Evolutionary conservation across 2,113 vertebrate genomes (phyloP).

Genomic region (Alouatta palliata): DNA sequence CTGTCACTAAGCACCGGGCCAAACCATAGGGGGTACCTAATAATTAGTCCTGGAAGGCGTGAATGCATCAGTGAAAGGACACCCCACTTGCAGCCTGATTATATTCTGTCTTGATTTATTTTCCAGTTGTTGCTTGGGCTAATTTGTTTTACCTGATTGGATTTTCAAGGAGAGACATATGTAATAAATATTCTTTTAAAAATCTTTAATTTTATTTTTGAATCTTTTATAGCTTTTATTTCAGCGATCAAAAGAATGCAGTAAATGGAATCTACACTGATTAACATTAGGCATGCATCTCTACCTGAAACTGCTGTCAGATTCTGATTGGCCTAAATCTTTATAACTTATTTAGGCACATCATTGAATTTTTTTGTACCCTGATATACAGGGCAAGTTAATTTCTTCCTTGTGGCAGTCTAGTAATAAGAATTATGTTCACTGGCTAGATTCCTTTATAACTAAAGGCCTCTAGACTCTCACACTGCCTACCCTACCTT

Average conservation of each 20-base stretch:
- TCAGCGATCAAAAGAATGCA: conserved; percentile 79
- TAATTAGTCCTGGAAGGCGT: neutral
- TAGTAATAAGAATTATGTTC: conserved; percentile 36
- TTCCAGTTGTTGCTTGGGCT: neutral
- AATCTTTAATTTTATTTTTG: no score
- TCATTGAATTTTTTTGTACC: conserved; percentile 35
- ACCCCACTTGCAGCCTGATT: neutral
- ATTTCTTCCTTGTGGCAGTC: conserved; percentile 38
- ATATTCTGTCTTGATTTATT: neutral
- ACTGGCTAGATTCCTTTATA: conserved; percentile 53
- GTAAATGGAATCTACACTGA: conserved; percentile 72
- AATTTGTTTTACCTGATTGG: neutral
- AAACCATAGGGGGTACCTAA: neutral
- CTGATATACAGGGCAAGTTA: conserved; percentile 42
- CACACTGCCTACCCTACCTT: neutral
- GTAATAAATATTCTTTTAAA: neutral
- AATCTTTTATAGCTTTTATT: conserved; percentile 82
- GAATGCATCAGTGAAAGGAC: neutral
- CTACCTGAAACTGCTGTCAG: conserved; percentile 69
- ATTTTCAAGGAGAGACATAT: neutral
- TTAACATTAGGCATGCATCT: conserved; percentile 74
- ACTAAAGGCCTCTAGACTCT: conserved; percentile 44
- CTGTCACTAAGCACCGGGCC: neutral
- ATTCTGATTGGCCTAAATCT: conserved; percentile 59
- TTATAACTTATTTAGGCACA: conserved; percentile 57